Evolutionary conservation across 2,113 vertebrate species (phyloP).

Genomic region (Gymnarchus niloticus): DNA sequence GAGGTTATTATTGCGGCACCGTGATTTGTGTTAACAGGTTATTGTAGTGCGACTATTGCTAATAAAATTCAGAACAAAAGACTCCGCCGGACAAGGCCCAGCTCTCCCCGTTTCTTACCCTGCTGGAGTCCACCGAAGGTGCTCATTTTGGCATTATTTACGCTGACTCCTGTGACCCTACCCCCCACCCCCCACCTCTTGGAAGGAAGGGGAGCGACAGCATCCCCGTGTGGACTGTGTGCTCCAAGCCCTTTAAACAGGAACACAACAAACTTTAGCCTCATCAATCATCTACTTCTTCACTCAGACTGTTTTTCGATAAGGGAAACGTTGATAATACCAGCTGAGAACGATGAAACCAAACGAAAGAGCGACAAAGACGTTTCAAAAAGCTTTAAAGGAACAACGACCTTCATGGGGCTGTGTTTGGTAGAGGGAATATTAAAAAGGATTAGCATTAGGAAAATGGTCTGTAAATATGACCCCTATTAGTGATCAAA

Average conservation of each 20-base stretch:
- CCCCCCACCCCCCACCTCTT: neutral
- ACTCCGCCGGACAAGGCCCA: conserved; percentile 52
- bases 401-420: neutral
- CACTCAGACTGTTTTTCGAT: neutral
- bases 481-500: neutral
- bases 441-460: neutral
- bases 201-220: conserved; percentile 24
- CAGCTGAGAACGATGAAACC: neutral
- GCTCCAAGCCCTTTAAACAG: conserved; percentile 34
- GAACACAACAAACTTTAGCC: conserved; percentile 38
- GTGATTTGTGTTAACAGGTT: conserved; percentile 68
- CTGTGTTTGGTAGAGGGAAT: neutral
- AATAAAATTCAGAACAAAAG: conserved; percentile 66
- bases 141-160: conserved; percentile 63
- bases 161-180: conserved; percentile 23
- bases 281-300: conserved; percentile 43
- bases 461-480: neutral
- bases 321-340: conserved; percentile 21
- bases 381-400: neutral
- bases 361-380: neutral
- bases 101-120: conserved; percentile 35
- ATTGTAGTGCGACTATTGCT: conserved; percentile 63
- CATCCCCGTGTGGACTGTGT: conserved; percentile 22
- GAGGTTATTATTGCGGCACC: conserved; percentile 82
- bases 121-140: conserved; percentile 53